Evolutionary conservation across 2,888 invertebrate genomes (phyloP).

Genomic region (Fissipunctia ypsillon): DNA sequence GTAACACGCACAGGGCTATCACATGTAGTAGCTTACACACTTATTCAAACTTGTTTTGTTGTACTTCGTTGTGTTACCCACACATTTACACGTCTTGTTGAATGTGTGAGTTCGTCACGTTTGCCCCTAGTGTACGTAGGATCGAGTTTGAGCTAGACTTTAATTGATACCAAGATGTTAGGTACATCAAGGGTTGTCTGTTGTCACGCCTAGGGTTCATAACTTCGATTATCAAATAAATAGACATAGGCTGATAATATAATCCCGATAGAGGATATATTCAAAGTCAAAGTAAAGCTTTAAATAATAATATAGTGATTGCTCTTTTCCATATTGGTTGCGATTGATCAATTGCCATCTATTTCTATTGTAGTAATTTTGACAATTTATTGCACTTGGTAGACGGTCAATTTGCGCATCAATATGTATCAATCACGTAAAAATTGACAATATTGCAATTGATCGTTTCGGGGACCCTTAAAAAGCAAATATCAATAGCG

Average conservation of each 20-base stretch:
- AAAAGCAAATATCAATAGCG: slow-evolving; percentile 4
- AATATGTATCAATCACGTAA: too few relatives aligned
- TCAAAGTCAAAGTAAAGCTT: not conserved
- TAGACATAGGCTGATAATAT: not conserved
- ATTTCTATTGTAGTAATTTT: too few relatives aligned
- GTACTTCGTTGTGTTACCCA: not conserved
- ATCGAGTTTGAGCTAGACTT: slow-evolving; percentile 19
- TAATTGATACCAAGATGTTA: not conserved
- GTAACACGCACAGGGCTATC: slow-evolving; percentile 1
- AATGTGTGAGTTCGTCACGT: not conserved
- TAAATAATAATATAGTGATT: not conserved
- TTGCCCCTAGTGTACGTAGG: not conserved
- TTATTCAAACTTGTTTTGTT: slow-evolving; percentile 16
- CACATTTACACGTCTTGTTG: not conserved
- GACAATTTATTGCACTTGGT: too few relatives aligned
- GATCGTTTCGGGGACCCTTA: too few relatives aligned
- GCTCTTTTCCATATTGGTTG: not conserved
- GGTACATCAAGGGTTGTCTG: not conserved
- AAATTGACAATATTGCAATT: too few relatives aligned
- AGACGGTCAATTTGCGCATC: too few relatives aligned
- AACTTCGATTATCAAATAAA: slow-evolving; percentile 1
- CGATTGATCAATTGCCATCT: too few relatives aligned
- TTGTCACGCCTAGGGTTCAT: not conserved
- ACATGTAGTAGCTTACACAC: slow-evolving; percentile 2
- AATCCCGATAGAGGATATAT: not conserved